These are phyloP conservation scores for Lamellibrachia luymesi DNA, from an alignment of 1,140 invertebrate species.

Conservation along the genomic window DNA sequence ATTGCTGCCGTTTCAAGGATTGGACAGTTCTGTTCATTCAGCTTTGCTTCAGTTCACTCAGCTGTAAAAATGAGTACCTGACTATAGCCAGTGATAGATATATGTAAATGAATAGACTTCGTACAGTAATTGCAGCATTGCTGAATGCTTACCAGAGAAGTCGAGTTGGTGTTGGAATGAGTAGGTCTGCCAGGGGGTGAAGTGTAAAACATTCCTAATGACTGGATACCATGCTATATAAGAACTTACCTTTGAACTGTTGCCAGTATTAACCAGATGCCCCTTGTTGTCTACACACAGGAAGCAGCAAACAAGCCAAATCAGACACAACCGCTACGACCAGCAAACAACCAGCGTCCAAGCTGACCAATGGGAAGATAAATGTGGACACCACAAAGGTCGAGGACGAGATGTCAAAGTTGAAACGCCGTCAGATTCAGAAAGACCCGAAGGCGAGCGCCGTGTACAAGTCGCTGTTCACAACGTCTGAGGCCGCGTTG, in stretches of 20 bases:
- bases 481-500: conserved; percentile 80
- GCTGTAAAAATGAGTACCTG: too few relatives aligned
- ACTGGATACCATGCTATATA: not conserved
- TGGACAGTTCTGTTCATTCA: too few relatives aligned
- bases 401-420: conserved; percentile 15
- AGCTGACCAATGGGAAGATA: not conserved
- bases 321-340: not conserved
- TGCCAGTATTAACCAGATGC: not conserved
- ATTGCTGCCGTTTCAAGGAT: too few relatives aligned
- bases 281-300: not conserved
- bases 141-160: too few relatives aligned
- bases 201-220: too few relatives aligned
- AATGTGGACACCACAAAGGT: not conserved
- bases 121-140: too few relatives aligned
- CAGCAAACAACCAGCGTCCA: not conserved
- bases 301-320: not conserved
- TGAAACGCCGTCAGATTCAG: conserved; percentile 39
- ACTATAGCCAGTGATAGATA: too few relatives aligned
- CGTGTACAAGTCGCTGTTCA: conserved; percentile 95
- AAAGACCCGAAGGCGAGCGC: conserved; percentile 86
- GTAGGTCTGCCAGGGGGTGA: too few relatives aligned
- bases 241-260: not conserved
- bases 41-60: too few relatives aligned
- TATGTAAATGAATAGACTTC: too few relatives aligned
- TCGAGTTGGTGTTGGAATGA: too few relatives aligned